These are phyloP conservation scores for Lepidurus packardi DNA, from an alignment of 1,140 invertebrate genomes.

Conservation along the genomic window DNA sequence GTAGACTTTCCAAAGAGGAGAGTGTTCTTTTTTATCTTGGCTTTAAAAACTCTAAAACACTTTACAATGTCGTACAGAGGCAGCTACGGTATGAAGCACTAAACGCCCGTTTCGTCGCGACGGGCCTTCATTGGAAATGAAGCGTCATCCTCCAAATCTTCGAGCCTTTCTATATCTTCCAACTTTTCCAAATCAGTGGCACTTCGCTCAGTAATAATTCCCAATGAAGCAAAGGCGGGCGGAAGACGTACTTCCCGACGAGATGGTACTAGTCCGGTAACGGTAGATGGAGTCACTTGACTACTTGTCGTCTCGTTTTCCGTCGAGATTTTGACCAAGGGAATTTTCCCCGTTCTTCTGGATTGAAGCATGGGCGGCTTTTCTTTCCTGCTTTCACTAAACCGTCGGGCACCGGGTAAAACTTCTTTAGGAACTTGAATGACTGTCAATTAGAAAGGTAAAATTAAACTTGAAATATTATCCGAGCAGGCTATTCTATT, in stretches of 20 bases:
- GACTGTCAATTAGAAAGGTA: neutral
- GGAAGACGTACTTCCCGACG: neutral
- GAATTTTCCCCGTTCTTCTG: neutral
- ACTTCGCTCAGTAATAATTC: neutral
- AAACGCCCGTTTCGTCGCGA: neutral
- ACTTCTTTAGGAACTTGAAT: neutral
- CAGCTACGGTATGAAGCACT: neutral
- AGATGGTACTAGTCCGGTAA: neutral
- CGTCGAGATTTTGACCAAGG: neutral
- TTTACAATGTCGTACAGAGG: neutral
- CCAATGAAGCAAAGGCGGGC: neutral
- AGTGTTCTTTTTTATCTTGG: neutral
- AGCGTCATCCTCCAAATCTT: neutral
- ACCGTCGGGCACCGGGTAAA: neutral
- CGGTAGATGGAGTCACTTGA: neutral
- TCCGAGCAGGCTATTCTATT: neutral
- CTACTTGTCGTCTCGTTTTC: neutral
- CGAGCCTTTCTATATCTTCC: neutral
- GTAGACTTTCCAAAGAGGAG: neutral
- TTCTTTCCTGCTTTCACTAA: neutral
- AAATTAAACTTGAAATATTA: neutral
- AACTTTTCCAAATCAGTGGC: neutral
- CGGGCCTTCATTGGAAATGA: neutral
- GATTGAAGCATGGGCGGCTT: neutral
- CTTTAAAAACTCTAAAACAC: neutral